A percentile compares a stretch with the other conserved stretches of the same genome.
These are phyloP conservation scores for Lepilemur ruficaudatus DNA, from an alignment of 2,797 vertebrate species.

Conservation along the genomic window DNA sequence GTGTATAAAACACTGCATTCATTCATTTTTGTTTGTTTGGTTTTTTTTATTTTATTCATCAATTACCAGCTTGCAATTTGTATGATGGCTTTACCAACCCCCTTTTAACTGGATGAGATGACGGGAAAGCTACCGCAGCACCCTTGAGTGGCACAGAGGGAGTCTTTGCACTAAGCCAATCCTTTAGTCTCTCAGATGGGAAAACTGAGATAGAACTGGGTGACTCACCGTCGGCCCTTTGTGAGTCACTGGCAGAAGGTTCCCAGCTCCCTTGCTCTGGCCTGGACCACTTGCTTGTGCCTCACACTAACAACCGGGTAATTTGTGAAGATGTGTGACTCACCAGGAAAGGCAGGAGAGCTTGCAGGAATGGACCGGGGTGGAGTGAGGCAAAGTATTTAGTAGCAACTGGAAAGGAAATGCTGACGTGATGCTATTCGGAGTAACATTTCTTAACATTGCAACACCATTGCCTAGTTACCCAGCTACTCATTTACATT, in stretches of 20 bases:
- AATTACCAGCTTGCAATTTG: not conserved
- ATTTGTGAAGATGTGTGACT: constrained; percentile 54
- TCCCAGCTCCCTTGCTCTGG: not conserved
- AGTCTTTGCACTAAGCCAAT: not conserved
- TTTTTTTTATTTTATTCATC: not conserved
- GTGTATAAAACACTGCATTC: not conserved
- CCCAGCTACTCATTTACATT: not conserved
- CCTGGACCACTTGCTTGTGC: not conserved
- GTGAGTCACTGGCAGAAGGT: constrained; percentile 29
- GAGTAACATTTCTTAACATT: constrained; percentile 24
- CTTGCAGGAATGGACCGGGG: not conserved
- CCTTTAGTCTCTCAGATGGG: not conserved
- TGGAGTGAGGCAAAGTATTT: not conserved
- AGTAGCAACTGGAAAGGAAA: not conserved
- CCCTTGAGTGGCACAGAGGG: too few relatives aligned
- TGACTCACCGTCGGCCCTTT: not conserved
- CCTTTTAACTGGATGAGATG: not conserved
- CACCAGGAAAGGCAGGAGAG: constrained; percentile 34
- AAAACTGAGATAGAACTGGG: not conserved
- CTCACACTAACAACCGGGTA: constrained; percentile 49
- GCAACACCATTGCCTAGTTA: not conserved
- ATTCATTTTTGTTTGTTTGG: not conserved
- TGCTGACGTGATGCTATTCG: not conserved
- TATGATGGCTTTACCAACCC: not conserved
- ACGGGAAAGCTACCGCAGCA: fast-evolving